Conservation (phyloP, 2,113 vertebrate genomes). For the Eolophus roseicapilla region DNA sequence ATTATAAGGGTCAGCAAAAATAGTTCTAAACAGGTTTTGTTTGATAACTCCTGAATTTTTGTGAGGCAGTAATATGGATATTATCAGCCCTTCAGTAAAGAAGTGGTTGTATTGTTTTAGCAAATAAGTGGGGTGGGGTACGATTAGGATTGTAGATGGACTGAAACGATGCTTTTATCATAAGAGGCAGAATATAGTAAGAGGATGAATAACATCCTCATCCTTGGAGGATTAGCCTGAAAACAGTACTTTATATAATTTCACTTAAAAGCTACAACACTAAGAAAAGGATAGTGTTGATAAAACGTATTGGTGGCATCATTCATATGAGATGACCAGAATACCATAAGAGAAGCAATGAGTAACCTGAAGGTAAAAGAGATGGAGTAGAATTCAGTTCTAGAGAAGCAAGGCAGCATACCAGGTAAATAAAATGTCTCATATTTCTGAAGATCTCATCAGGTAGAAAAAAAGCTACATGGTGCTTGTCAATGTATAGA, state of each 20-base stretch:
- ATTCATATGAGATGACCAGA: neutral
- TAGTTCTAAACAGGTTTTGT: neutral
- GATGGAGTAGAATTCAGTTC: neutral
- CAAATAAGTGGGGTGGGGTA: neutral
- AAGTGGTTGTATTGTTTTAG: neutral
- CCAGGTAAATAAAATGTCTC: neutral
- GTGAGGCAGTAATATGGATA: neutral
- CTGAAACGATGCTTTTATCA: neutral
- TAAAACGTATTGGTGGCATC: neutral
- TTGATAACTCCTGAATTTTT: neutral
- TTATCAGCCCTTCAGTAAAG: neutral
- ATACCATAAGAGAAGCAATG: neutral
- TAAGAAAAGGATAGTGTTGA: neutral
- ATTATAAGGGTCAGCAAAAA: neutral
- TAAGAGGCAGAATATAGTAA: neutral
- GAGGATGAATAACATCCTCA: neutral
- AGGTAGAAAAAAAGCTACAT: neutral
- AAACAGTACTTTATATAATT: neutral
- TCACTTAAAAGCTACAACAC: neutral
- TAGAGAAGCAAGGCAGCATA: neutral
- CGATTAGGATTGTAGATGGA: neutral
- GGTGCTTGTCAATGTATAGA: neutral
- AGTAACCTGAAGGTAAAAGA: neutral
- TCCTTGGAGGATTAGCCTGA: neutral
- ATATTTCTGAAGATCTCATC: neutral